Percentiles rank a stretch among this genome's conserved stretches.
Conservation (phyloP, 2,888 invertebrate species). For the Nephrocerus scutellatus region DNA sequence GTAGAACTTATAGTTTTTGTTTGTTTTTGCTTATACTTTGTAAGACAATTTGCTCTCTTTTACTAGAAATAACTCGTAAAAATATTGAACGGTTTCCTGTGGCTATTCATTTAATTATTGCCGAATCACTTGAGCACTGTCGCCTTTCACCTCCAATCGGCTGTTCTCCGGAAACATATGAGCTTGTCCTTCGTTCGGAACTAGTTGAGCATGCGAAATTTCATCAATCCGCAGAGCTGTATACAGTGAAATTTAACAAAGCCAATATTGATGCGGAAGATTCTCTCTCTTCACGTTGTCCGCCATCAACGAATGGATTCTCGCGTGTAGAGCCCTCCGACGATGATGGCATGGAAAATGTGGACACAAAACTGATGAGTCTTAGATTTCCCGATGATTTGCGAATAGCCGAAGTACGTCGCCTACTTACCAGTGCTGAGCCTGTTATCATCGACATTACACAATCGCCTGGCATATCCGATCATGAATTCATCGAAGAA, state of each 20-base stretch:
- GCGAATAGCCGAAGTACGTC: conserved; percentile 75
- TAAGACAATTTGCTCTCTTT: not conserved
- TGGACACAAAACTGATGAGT: conserved; percentile 55
- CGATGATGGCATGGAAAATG: conserved; percentile 55
- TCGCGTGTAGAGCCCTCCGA: conserved; percentile 34
- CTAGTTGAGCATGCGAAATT: conserved; percentile 53
- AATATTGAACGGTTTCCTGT: conserved; percentile 62
- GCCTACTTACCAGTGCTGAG: conserved; percentile 76
- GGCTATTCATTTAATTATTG: conserved; percentile 60
- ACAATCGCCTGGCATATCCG: conserved; percentile 87
- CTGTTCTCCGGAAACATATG: conserved; percentile 63
- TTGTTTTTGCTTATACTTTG: not conserved
- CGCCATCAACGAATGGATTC: conserved; percentile 35
- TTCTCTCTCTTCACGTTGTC: conserved; percentile 42
- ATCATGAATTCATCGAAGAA: conserved; percentile 93
- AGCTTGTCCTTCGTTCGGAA: conserved; percentile 63
- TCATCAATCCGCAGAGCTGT: conserved; percentile 23
- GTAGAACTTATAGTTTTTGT: conserved; percentile 16
- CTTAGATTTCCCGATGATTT: conserved; percentile 58
- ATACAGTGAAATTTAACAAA: conserved; percentile 36
- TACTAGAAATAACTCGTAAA: conserved; percentile 49
- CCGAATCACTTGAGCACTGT: conserved; percentile 62
- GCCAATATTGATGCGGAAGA: conserved; percentile 46
- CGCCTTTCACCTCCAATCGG: conserved; percentile 63
- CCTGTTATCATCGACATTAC: conserved; percentile 79